These are phyloP conservation scores for Papilio elwesi DNA, from an alignment of 2,888 invertebrate species.

Conservation along the genomic window DNA sequence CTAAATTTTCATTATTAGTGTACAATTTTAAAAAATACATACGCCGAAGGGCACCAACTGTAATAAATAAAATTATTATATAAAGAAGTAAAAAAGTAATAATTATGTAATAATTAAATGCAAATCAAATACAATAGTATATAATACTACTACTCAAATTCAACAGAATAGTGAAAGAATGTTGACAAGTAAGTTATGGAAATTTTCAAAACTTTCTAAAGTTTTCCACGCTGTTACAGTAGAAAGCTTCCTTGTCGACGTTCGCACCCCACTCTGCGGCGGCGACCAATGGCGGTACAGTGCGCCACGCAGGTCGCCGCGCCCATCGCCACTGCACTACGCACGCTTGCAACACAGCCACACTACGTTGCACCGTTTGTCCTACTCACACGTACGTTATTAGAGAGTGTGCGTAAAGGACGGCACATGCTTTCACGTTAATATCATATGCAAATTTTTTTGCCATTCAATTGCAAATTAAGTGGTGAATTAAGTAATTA, in stretches of 20 bases:
- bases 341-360: slow-evolving; percentile 74
- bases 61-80: too few relatives aligned
- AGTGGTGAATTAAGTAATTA: slow-evolving; percentile 78
- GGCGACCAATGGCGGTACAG: slow-evolving; percentile 66
- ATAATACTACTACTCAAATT: not conserved
- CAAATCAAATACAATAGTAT: not conserved
- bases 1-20: too few relatives aligned
- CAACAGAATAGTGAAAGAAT: slow-evolving; percentile 4
- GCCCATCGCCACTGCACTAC: slow-evolving; percentile 76
- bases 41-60: too few relatives aligned
- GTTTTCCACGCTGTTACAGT: slow-evolving; percentile 55
- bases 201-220: slow-evolving; percentile 52
- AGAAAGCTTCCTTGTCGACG: slow-evolving; percentile 43
- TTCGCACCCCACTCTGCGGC: slow-evolving; percentile 71
- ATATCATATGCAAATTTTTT: slow-evolving; percentile 78
- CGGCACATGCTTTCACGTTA: slow-evolving; percentile 60
- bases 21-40: too few relatives aligned
- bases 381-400: slow-evolving; percentile 60
- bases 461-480: slow-evolving; percentile 76
- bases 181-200: slow-evolving; percentile 14
- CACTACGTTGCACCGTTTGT: slow-evolving; percentile 55
- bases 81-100: not conserved
- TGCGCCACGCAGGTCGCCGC: slow-evolving; percentile 69
- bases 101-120: not conserved
- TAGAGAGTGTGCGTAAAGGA: slow-evolving; percentile 55